A percentile compares a stretch with the other conserved stretches of the same genome.
Conservation (phyloP, 2,797 vertebrate species). For the Anomalospiza imberbis region DNA sequence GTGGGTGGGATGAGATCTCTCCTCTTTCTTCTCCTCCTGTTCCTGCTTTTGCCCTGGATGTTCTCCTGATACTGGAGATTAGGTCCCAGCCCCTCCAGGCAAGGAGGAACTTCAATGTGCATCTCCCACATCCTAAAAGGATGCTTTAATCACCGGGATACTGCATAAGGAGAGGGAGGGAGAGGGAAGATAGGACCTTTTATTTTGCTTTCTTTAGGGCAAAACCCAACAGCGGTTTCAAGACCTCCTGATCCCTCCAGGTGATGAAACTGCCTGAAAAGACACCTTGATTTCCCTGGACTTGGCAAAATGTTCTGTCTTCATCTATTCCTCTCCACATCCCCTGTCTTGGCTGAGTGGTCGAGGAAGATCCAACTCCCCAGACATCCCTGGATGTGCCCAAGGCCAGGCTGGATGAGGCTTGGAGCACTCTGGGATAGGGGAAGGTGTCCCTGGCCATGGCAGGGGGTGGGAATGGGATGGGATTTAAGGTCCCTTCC, state of each 20-base stretch:
- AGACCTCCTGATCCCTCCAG: neutral
- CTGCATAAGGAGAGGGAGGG: neutral
- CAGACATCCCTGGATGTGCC: fast-evolving
- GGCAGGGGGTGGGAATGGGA: fast-evolving
- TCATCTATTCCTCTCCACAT: neutral
- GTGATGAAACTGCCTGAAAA: neutral
- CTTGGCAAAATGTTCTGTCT: neutral
- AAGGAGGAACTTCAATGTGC: slow-evolving; percentile 16
- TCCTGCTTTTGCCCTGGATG: neutral
- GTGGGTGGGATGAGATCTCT: neutral
- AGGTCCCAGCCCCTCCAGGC: slow-evolving; percentile 29
- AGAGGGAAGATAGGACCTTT: neutral
- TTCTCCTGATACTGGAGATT: slow-evolving; percentile 12
- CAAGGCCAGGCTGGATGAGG: fast-evolving
- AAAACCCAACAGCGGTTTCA: neutral
- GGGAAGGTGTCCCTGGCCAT: neutral
- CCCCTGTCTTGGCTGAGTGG: too few species aligned
- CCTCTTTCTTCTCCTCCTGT: neutral
- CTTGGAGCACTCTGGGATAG: neutral
- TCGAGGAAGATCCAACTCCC: neutral
- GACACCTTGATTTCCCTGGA: neutral
- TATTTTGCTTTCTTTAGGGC: neutral
- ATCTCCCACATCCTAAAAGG: neutral
- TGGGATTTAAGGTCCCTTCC: neutral
- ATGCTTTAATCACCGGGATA: neutral